Evolutionary conservation across 2,113 vertebrate genomes (phyloP).

Genomic region (Nanorana parkeri): DNA sequence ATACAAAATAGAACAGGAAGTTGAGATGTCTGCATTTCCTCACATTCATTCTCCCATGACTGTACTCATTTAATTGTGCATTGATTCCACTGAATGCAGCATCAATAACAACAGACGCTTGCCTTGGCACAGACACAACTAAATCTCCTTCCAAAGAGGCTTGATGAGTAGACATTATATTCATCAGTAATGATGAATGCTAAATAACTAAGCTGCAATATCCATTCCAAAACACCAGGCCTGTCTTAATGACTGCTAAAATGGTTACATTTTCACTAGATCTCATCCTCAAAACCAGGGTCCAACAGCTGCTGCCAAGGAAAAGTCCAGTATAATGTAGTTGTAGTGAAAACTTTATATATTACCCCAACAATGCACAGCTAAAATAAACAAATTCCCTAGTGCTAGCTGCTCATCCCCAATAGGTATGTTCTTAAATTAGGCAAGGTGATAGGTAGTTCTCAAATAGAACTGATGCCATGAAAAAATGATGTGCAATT

Average conservation of each 20-base stretch:
- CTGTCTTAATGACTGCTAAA: slow-evolving; percentile 57
- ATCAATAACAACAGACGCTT: slow-evolving; percentile 30
- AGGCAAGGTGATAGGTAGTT: too few relatives aligned
- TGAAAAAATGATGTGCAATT: too few relatives aligned
- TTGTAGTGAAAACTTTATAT: background rate
- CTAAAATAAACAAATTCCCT: too few relatives aligned
- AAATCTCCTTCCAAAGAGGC: slow-evolving; percentile 35
- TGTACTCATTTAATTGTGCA: slow-evolving; percentile 43
- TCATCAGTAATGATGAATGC: slow-evolving; percentile 44
- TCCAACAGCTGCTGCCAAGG: slow-evolving; percentile 54
- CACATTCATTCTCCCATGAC: slow-evolving; percentile 16
- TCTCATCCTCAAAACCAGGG: slow-evolving; percentile 38
- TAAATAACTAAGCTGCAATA: slow-evolving; percentile 47
- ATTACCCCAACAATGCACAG: too few relatives aligned
- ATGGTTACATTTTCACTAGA: slow-evolving; percentile 55
- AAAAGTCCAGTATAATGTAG: slow-evolving; percentile 23
- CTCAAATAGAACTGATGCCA: too few relatives aligned
- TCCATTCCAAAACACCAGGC: slow-evolving; percentile 52
- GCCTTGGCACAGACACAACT: slow-evolving; percentile 34
- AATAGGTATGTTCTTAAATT: too few relatives aligned
- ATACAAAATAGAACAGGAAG: slow-evolving; percentile 30
- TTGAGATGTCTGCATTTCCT: slow-evolving; percentile 5
- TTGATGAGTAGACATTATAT: slow-evolving; percentile 48
- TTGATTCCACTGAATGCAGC: slow-evolving; percentile 43
- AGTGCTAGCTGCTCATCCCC: too few relatives aligned